Conservation (phyloP, 2,888 invertebrate species). For the Synanthedon vespiformis region DNA sequence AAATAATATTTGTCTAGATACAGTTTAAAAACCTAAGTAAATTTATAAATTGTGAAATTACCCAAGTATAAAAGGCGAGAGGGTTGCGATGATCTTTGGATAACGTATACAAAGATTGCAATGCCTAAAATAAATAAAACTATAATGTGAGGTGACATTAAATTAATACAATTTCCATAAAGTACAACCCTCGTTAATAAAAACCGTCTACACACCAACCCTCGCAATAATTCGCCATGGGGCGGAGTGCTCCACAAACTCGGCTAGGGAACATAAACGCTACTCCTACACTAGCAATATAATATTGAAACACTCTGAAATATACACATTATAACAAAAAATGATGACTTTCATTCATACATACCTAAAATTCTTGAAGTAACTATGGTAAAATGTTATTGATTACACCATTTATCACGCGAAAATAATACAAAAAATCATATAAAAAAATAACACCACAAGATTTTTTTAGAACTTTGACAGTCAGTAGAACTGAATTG, state of each 20-base stretch:
- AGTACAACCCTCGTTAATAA: slow-evolving; percentile 42
- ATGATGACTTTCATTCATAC: slow-evolving; percentile 43
- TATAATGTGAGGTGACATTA: neutral
- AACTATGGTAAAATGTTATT: slow-evolving; percentile 34
- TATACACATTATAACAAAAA: slow-evolving; percentile 10
- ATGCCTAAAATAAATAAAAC: neutral
- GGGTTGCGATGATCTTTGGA: no score
- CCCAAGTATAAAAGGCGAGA: no score
- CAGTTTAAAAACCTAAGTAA: no score
- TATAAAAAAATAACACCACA: slow-evolving; percentile 1
- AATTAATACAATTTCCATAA: slow-evolving; percentile 17
- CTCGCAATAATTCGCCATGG: slow-evolving; percentile 39
- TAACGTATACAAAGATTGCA: no score
- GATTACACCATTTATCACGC: slow-evolving; percentile 49
- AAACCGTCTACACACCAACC: slow-evolving; percentile 37
- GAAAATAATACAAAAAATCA: slow-evolving; percentile 24
- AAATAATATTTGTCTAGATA: no score
- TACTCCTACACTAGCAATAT: slow-evolving; percentile 2
- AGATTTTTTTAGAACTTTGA: no score
- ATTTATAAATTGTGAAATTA: no score
- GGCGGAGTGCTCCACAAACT: slow-evolving; percentile 9
- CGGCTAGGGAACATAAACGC: slow-evolving; percentile 26
- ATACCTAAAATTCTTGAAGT: slow-evolving; percentile 40
- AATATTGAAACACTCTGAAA: slow-evolving; percentile 7
- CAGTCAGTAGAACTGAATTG: no score